Base-by-base conservation (phyloP, 1,140 invertebrate species). In the Oreohelix idahoensis region DNA sequence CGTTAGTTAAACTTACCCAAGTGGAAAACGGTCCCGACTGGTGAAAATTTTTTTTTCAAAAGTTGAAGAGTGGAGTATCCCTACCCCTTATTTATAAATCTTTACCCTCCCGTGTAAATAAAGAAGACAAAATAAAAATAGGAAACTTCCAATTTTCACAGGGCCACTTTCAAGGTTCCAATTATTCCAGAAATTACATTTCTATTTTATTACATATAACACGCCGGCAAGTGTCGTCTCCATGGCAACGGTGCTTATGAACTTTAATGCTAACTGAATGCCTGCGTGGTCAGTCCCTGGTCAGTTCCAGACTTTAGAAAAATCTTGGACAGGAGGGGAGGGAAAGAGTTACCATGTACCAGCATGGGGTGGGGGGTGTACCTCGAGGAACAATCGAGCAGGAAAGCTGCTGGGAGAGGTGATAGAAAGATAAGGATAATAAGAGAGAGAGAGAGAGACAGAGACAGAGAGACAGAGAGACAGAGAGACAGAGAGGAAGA, bases 121-220 rank as follows among this genome's bases (percentile, higher is more conserved):
- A 23, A 23, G 20, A 10, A 58, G n/a, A 35, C 26, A 20, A 23
- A 36, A 83, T 36, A 81, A 58, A 82, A 75, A 82, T 76, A 70
- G 66, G 76, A 75, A 83, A 51, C 75, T 35, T 32, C 75, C 84
- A 81, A 81, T 83, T 85, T 85, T 85, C 84, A 85, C 82, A 81
- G 51, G 82, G 78, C 84, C 66, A 77, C 49, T 85, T 85, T 81
- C 70, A 85, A 85, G 81, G 78, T 83, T 83, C 83, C 82, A 81
- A 85, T 85, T 85, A 83, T 83, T 82, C 84, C 83, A 73, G 73
- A 85, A 85, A 85, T 85, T 83, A 81, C 84, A 85, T 85, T 85
- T 85, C 84, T 85, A 85, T 85, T 85, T 85, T 85, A 85, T 85
- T 85, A 85, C 84, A 81, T 78, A 83, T 85, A 81, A 85, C 84